phyloP scores from a whole-genome alignment of 2,888 invertebrate species.

The Homarus gammarus region DNA sequence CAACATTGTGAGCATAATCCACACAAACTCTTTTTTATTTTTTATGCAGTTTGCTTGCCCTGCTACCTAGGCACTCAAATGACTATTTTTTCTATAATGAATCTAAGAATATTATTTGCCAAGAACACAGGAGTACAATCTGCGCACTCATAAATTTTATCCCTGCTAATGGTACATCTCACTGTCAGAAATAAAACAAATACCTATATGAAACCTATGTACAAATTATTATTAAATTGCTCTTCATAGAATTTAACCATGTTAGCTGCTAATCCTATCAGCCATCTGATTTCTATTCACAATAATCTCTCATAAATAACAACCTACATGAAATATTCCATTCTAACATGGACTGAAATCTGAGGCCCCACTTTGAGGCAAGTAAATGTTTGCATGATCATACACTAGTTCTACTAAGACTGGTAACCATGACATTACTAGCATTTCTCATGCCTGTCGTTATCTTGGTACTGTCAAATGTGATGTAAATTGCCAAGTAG shows the following conservation, averaged over 20 bases:
- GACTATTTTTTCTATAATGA: conserved; percentile 26
- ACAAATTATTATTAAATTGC: conserved; percentile 14
- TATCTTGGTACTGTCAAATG: not conserved
- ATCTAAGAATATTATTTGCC: conserved; percentile 33
- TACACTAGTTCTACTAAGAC: conserved; percentile 3
- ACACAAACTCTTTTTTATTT: not conserved
- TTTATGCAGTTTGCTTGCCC: conserved; percentile 32
- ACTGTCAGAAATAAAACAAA: conserved; percentile 12
- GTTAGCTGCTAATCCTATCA: conserved; percentile 33
- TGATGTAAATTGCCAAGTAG: not conserved
- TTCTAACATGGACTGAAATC: conserved; percentile 31
- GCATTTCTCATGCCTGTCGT: not conserved
- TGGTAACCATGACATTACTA: not conserved
- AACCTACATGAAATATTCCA: conserved; percentile 24
- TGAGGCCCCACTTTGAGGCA: conserved; percentile 25
- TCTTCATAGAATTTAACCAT: conserved; percentile 2
- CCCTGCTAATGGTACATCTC: conserved; percentile 33
- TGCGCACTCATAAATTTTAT: conserved; percentile 14
- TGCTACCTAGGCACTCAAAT: conserved; percentile 41
- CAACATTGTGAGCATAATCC: not conserved
- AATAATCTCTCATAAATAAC: conserved; percentile 47
- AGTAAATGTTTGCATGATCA: conserved; percentile 13
- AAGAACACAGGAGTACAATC: not conserved
- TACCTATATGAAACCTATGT: conserved; percentile 20
- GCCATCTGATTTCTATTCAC: conserved; percentile 22